phyloP scores from a whole-genome alignment of 2,797 vertebrate genomes.

The Siniperca scherzeri region DNA sequence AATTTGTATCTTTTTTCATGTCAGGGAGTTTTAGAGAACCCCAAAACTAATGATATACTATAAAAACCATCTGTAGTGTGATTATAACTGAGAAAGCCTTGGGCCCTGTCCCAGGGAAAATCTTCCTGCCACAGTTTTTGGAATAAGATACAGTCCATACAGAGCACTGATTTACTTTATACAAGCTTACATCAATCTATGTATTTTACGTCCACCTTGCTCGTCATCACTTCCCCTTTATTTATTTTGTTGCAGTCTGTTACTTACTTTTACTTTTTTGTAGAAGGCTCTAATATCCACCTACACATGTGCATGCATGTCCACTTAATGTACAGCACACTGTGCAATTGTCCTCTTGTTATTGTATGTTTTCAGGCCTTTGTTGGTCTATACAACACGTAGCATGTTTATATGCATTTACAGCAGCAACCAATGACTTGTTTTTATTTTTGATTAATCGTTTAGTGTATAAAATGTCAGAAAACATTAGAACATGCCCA shows the following conservation, averaged over 20 bases:
- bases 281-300: not conserved
- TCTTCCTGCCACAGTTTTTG: not conserved
- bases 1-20: not conserved
- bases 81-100: conserved; percentile 5
- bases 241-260: not conserved
- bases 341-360: not conserved
- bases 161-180: not conserved
- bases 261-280: not conserved
- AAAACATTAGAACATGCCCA: not conserved
- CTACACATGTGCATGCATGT: not conserved
- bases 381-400: not conserved
- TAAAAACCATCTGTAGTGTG: conserved; percentile 22
- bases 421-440: not conserved
- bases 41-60: conserved; percentile 8
- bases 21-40: conserved; percentile 9
- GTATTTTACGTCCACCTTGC: not conserved
- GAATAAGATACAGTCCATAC: conserved; percentile 5
- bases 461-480: not conserved
- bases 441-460: not conserved
- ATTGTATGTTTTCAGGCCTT: not conserved
- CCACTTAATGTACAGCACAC: not conserved
- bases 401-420: not conserved
- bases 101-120: not conserved
- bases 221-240: not conserved
- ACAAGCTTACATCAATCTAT: not conserved